These are phyloP conservation scores for Pachydiplax longipennis DNA, from an alignment of 2,888 invertebrate genomes.

Conservation along the genomic window DNA sequence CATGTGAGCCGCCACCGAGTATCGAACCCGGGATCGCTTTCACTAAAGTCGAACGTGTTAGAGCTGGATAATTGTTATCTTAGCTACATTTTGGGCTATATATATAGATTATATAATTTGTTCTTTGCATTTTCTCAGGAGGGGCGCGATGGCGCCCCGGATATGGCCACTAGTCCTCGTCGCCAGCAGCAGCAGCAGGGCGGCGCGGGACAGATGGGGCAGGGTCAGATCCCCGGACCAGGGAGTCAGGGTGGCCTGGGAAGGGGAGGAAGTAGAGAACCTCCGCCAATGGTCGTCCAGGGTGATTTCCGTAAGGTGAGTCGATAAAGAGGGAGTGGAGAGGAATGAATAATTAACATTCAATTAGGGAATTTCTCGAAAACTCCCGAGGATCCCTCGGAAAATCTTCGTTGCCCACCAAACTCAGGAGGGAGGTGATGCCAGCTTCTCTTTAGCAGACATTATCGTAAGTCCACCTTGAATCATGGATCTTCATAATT, in stretches of 20 bases:
- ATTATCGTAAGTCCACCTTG: not conserved
- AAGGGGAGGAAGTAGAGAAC: conserved; percentile 68
- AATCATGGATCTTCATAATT: not conserved
- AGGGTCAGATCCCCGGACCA: conserved; percentile 44
- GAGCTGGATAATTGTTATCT: too few species aligned
- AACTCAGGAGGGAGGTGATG: not conserved
- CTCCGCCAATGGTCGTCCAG: conserved; percentile 83
- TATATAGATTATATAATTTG: too few species aligned
- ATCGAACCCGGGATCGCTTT: too few species aligned
- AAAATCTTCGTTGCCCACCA: not conserved
- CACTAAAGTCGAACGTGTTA: too few species aligned
- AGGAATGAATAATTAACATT: conserved; percentile 9
- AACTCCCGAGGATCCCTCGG: not conserved
- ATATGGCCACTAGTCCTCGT: conserved; percentile 88
- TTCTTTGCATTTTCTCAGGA: conserved; percentile 65
- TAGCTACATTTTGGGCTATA: too few species aligned
- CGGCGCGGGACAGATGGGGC: conserved; percentile 63
- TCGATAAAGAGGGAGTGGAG: not conserved
- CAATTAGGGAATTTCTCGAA: conserved; percentile 1
- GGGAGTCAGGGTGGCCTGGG: conserved; percentile 57
- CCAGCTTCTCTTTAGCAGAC: not conserved
- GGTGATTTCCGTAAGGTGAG: conserved; percentile 90
- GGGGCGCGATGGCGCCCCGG: conserved; percentile 90
- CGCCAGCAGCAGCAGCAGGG: conserved; percentile 76
- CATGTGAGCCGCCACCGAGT: too few species aligned